Percentiles rank a stretch among this genome's conserved stretches.
These are phyloP conservation scores for Polydrusus cervinus DNA, from an alignment of 2,888 invertebrate species.

Conservation along the genomic window DNA sequence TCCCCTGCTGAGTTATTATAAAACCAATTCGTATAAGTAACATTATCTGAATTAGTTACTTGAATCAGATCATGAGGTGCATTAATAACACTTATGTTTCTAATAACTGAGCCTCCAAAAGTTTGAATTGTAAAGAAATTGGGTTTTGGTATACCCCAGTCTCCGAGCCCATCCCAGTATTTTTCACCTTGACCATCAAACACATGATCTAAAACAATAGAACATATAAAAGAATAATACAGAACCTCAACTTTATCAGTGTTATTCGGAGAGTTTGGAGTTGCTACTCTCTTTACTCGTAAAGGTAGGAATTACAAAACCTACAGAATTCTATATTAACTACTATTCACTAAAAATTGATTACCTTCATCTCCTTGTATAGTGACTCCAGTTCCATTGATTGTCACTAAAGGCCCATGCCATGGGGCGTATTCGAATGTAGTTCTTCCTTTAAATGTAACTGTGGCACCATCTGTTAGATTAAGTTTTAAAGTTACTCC, in stretches of 20 bases:
- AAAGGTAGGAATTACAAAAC: too few relatives aligned
- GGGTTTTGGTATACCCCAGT: conserved; percentile 49
- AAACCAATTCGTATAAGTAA: conserved; percentile 49
- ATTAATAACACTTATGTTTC: conserved; percentile 55
- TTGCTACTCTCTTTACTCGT: too few relatives aligned
- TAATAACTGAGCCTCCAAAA: conserved; percentile 46
- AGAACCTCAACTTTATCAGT: too few relatives aligned
- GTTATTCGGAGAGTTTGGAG: too few relatives aligned
- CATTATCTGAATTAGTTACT: conserved; percentile 48
- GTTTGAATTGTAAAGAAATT: conserved; percentile 57
- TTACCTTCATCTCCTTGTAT: conserved; percentile 46
- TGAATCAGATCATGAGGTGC: conserved; percentile 54
- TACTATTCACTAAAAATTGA: too few relatives aligned
- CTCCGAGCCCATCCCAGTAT: conserved; percentile 58
- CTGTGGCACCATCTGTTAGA: conserved; percentile 31
- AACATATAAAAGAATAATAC: too few relatives aligned
- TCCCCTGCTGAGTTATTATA: conserved; percentile 54
- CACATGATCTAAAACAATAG: conserved; percentile 37
- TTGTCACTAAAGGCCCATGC: conserved; percentile 42
- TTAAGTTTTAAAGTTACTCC: conserved; percentile 40
- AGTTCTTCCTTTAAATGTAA: conserved; percentile 39
- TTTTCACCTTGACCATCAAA: conserved; percentile 56
- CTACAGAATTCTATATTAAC: too few relatives aligned
- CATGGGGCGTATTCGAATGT: conserved; percentile 37
- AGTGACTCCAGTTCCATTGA: conserved; percentile 37